phyloP scores from a whole-genome alignment of 2,888 invertebrate genomes.

The Ametastegia equiseti region DNA sequence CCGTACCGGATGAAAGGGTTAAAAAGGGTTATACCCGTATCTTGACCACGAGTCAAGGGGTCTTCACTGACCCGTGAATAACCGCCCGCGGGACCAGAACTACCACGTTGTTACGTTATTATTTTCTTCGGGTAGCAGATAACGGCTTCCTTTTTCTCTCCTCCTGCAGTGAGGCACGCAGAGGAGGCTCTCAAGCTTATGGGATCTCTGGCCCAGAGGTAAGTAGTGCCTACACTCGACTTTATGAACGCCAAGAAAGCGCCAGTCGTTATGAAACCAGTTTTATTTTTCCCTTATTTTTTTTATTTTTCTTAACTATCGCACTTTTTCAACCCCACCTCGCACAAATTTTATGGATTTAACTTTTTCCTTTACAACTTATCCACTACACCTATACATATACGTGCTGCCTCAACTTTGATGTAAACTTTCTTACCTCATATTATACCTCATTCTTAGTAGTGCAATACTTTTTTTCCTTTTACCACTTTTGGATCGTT shows the following conservation, averaged over 20 bases:
- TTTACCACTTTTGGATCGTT: no score
- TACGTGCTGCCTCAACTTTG: not conserved
- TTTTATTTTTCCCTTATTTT: constrained; percentile 17
- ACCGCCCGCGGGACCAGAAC: constrained; percentile 35
- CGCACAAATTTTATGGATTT: not conserved
- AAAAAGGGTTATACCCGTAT: constrained; percentile 43
- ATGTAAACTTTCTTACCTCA: not conserved
- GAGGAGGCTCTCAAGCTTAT: constrained; percentile 39
- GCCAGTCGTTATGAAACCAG: constrained; percentile 16
- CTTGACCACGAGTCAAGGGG: constrained; percentile 43
- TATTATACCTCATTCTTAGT: no score
- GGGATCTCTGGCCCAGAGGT: constrained; percentile 35
- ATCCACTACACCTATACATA: not conserved
- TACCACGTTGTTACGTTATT: constrained; percentile 43
- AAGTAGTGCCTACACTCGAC: constrained; percentile 45
- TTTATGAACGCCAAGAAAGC: constrained; percentile 38
- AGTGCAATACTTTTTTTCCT: no score
- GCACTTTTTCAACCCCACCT: not conserved
- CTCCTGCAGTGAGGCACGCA: not conserved
- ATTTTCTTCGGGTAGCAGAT: constrained; percentile 38
- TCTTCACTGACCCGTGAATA: constrained; percentile 43
- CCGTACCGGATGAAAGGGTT: constrained; percentile 32
- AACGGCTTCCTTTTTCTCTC: constrained; percentile 32
- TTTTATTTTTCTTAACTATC: constrained; percentile 12
- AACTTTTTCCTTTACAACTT: not conserved